These are phyloP conservation scores for Ridgeia piscesae DNA, from an alignment of 1,140 invertebrate genomes.

Conservation along the genomic window DNA sequence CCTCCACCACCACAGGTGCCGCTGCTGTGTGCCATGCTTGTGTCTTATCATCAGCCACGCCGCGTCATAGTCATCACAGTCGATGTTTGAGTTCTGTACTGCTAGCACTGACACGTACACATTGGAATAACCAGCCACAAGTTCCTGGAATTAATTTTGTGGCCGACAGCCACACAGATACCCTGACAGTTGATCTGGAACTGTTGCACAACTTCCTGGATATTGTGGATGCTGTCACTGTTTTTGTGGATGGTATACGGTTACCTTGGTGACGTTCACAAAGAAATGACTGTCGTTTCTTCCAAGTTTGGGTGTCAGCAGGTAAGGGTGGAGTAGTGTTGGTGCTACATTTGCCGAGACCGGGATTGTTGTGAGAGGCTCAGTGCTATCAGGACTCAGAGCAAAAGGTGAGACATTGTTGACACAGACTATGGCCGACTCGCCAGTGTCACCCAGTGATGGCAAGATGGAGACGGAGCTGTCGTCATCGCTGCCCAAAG, in stretches of 20 bases:
- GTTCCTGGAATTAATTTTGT: not conserved
- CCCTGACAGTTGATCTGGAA: no score
- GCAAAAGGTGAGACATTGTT: not conserved
- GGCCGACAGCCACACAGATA: no score
- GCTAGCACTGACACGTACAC: not conserved
- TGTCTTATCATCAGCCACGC: not conserved
- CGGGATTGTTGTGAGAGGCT: not conserved
- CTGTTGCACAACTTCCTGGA: no score
- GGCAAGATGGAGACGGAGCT: not conserved
- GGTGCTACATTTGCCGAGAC: no score
- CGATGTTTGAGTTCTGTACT: not conserved
- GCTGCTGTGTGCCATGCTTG: not conserved
- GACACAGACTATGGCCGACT: not conserved
- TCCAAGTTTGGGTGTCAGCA: no score
- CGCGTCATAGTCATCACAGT: not conserved
- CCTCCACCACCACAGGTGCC: not conserved
- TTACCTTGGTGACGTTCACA: no score
- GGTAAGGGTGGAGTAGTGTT: no score
- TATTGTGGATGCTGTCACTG: no score
- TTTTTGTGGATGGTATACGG: no score
- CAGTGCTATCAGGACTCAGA: not conserved
- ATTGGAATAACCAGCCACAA: not conserved
- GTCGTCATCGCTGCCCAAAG: not conserved
- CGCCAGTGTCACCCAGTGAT: not conserved
- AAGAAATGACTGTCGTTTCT: no score